Evolutionary conservation across 2,888 invertebrate genomes (phyloP), one percentile per base, ranked within the genome.

Genomic region (Cordilura impudica): DNA sequence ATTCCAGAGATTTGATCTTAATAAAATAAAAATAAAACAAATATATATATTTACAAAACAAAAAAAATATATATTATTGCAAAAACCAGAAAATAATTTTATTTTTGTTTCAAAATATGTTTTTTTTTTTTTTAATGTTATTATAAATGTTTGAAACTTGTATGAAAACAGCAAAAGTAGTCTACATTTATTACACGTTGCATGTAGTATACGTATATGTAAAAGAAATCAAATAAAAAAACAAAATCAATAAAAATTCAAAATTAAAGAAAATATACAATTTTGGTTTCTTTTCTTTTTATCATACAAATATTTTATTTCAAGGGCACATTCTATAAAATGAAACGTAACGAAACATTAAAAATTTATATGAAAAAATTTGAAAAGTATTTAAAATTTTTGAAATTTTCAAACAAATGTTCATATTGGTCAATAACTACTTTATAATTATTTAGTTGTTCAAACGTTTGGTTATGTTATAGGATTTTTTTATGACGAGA

Each of bases 191-290:
- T 79, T 79, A 75, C 53, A 72, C 51, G 71, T 75, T 79, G 71
- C 79, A 79, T 79, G 79, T 79, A 79, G 75, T 63, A 63, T 67
- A n/a, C n/a, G n/a, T n/a, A 43, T 79, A 67, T 79, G 79, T 79
- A 79, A 75, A 73, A 70, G 54, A 61, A 78, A 71, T n/a, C n/a
- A 65, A 72, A 51, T 56, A 77, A 73, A 66, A 54, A 66, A 74
- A 65, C 12, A 7, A 63, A 75, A 54, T 19, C 26, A 73, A 73
- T 67, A 76, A 71, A 47, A 78, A 70, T 71, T 75, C 47, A 8
- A 78, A 79, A 60, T 70, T 66, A 67, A 71, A 12, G 26, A 26
- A 72, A 56, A 58, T 71, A 1, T 56, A 63, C 1, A 19, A 19
- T 8, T 7, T 4, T 2, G 12, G 16, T 23, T 29, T 29, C 8